phyloP scores from a whole-genome alignment of 2,888 invertebrate genomes.

The Clivina fossor region DNA sequence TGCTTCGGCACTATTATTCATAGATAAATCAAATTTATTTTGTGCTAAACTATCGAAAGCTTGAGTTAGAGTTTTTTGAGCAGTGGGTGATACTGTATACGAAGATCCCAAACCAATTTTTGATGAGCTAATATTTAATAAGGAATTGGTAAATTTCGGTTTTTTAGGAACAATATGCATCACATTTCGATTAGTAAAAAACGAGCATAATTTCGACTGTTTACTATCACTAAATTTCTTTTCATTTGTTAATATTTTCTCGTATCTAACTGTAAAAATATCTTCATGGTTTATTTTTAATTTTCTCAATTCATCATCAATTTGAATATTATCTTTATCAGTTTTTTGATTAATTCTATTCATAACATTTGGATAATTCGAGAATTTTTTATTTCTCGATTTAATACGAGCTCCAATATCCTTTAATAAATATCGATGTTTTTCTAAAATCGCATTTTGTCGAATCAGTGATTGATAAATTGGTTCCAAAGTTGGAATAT shows the following conservation, averaged over 20 bases:
- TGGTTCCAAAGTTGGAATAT: conserved; percentile 71
- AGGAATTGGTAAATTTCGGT: conserved; percentile 47
- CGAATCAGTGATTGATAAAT: conserved; percentile 78
- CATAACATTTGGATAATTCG: conserved; percentile 51
- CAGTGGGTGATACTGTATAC: conserved; percentile 1
- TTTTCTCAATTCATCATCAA: conserved; percentile 53
- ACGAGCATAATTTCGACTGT: conserved; percentile 56
- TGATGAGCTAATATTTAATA: conserved; percentile 5
- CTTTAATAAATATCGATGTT: conserved; percentile 54
- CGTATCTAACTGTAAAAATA: conserved; percentile 51
- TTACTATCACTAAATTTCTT: conserved; percentile 56
- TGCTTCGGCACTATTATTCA: conserved; percentile 14
- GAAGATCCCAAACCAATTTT: conserved; percentile 3
- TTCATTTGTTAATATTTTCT: conserved; percentile 46
- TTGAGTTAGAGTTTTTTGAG: conserved; percentile 4
- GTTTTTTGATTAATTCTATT: conserved; percentile 4
- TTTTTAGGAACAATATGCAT: conserved; percentile 58
- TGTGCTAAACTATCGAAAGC: conserved; percentile 13
- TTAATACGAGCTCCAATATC: conserved; percentile 48
- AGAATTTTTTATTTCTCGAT: conserved; percentile 53
- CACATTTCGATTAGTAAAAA: conserved; percentile 58
- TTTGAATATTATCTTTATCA: conserved; percentile 17
- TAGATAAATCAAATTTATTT: conserved; percentile 9
- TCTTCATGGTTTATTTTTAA: conserved; percentile 57
- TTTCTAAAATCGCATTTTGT: conserved; percentile 68